Conservation (phyloP, 64 coral and sea anemone genomes). For the Montipora cactus region DNA sequence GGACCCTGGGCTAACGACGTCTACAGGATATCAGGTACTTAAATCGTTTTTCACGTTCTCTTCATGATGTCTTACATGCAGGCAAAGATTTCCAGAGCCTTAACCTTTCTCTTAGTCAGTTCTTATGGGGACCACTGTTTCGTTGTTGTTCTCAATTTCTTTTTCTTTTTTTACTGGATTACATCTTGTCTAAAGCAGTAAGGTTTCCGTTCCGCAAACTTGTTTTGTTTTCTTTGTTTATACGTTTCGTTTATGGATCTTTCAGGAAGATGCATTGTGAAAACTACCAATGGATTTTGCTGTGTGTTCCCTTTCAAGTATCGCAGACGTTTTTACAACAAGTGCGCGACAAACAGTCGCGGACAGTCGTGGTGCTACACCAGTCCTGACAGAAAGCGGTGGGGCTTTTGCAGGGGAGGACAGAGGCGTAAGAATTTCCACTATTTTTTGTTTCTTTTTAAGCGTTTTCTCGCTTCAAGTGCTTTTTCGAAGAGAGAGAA, state of each 20-base stretch:
- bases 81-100: no score
- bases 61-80: background rate
- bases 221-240: background rate
- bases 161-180: no score
- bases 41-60: background rate
- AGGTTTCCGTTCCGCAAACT: no score
- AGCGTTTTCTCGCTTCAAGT: background rate
- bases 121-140: no score
- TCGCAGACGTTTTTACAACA: slow-evolving; percentile 1
- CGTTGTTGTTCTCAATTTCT: no score
- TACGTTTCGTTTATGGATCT: background rate
- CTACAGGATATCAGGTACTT: slow-evolving; percentile 30
- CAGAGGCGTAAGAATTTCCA: slow-evolving; percentile 11
- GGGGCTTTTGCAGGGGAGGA: slow-evolving; percentile 45
- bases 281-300: slow-evolving; percentile 37
- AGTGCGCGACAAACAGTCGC: slow-evolving; percentile 1
- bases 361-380: slow-evolving; percentile 47
- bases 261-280: slow-evolving; percentile 10
- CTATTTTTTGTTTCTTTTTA: no score
- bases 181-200: no score
- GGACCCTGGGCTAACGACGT: slow-evolving; percentile 52
- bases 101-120: no score
- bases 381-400: slow-evolving; percentile 24
- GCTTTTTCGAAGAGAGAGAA: background rate
- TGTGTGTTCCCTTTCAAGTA: slow-evolving; percentile 66